These are phyloP conservation scores for Drosophila pseudoananassae DNA, from an alignment of 1,140 invertebrate genomes.

Conservation along the genomic window DNA sequence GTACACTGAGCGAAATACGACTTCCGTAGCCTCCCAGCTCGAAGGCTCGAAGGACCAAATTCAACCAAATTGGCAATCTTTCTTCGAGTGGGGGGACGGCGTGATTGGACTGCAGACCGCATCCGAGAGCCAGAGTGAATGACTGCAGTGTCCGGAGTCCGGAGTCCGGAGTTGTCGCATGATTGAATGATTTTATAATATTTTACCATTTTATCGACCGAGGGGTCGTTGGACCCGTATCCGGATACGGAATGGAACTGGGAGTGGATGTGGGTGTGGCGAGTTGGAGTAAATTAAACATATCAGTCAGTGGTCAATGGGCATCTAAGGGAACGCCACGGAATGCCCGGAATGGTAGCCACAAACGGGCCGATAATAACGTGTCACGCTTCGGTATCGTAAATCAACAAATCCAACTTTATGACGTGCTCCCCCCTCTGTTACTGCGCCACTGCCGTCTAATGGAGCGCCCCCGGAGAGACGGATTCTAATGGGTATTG, in stretches of 20 bases:
- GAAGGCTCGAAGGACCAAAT: no score
- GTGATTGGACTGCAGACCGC: slow-evolving; percentile 14
- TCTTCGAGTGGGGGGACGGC: background rate
- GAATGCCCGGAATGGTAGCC: background rate
- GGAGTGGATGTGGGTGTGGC: background rate
- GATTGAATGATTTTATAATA: slow-evolving; percentile 77
- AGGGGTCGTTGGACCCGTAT: background rate
- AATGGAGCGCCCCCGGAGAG: slow-evolving; percentile 16
- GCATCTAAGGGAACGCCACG: background rate
- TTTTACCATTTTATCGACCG: slow-evolving; percentile 63
- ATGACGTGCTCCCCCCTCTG: slow-evolving; percentile 18
- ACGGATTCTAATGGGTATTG: slow-evolving; percentile 15
- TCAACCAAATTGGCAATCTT: background rate
- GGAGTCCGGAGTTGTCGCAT: slow-evolving; percentile 64
- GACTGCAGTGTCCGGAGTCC: slow-evolving; percentile 44
- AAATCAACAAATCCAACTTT: slow-evolving; percentile 65
- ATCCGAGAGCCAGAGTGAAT: slow-evolving; percentile 25
- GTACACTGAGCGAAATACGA: slow-evolving; percentile 9
- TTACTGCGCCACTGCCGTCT: background rate
- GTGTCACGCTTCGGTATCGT: slow-evolving; percentile 57
- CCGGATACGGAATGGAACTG: no score
- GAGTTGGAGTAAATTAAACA: slow-evolving; percentile 55
- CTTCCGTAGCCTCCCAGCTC: no score
- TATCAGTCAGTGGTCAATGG: slow-evolving; percentile 47
- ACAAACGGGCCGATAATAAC: slow-evolving; percentile 58